phyloP scores from a whole-genome alignment of 2,113 vertebrate genomes.

The Sinocyclocheilus maitianheensis region DNA sequence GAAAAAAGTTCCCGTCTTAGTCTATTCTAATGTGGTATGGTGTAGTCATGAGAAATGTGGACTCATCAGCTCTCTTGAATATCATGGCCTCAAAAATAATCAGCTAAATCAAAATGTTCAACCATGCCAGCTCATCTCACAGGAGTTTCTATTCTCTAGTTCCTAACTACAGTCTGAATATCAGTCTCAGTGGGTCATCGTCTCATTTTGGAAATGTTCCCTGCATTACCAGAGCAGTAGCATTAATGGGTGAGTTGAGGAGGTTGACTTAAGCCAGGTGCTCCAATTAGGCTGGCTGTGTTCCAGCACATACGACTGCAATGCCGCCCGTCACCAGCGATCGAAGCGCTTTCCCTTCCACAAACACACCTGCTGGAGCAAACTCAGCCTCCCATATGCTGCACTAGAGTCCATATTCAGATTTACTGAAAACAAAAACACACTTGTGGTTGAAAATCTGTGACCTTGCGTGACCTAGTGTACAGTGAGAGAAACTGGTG shows the following conservation, averaged over 20 bases:
- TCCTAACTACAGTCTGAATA: slow-evolving; percentile 19
- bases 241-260: slow-evolving; percentile 52
- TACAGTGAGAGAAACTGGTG: not conserved
- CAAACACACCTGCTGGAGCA: slow-evolving; percentile 50
- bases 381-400: slow-evolving; percentile 40
- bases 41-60: not conserved
- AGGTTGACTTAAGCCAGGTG: slow-evolving; percentile 65
- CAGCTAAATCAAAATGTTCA: not conserved
- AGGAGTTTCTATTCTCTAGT: not conserved
- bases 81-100: not conserved
- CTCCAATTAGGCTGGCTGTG: slow-evolving; percentile 71
- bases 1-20: not conserved
- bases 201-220: slow-evolving; percentile 43
- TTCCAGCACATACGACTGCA: slow-evolving; percentile 60
- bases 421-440: not conserved
- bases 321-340: slow-evolving; percentile 42
- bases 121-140: not conserved
- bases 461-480: not conserved
- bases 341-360: slow-evolving; percentile 32
- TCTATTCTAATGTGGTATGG: not conserved
- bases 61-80: not conserved
- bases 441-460: not conserved
- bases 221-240: slow-evolving; percentile 58
- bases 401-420: not conserved
- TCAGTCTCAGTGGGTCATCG: slow-evolving; percentile 13